Evolutionary conservation across 2,888 invertebrate genomes (phyloP), one percentile per base, ranked within the genome.

Genomic region (Conistra vaccinii): DNA sequence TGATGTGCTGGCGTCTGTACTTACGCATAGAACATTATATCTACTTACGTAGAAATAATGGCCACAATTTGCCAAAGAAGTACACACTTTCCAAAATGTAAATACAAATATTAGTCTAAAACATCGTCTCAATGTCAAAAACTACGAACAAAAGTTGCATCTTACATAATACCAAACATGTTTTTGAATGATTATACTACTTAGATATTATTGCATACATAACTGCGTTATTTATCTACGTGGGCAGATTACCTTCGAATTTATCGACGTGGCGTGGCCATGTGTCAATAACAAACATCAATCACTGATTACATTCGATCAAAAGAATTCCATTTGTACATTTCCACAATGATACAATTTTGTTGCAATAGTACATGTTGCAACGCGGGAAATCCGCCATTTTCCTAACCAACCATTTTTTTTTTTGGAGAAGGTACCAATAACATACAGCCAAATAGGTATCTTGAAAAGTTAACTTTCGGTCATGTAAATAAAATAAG

Each of bases 161-260:
- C 32, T 72, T 78, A 72, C 66, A 35, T 73, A 78, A 39, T 55
- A 53, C 32, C 20, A 45, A 72, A 29, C 39, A 45, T 55, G 29
- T 60, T 26, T 29, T n/a, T 60, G 2, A 55, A 72, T 62, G 23
- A 42, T 55, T 26, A 48, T 6, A 3, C 17, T 32, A n/a, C 10
- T n/a, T 42, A 51, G 51, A 23, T 23, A 53, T 32, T 14, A 70
- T 66, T 29, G 42, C 62, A 69, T 53, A 69, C 6, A 42, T 73
- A 48, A 51, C 35, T 60, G n/a, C 32, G 48, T 42, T 67, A 73
- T 62, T 79, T 57, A 73, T 62, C 32, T 51, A 51, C 73, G 63
- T 55, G 65, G 39, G 74, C 67, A 74, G 68, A 68, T 79, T 76
- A 80, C 81, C 76, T 81, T 80, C 80, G 20, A 67, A 67, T 70